Base-by-base conservation (phyloP, 2,113 vertebrate species). In the Crypturellus undulatus region DNA sequence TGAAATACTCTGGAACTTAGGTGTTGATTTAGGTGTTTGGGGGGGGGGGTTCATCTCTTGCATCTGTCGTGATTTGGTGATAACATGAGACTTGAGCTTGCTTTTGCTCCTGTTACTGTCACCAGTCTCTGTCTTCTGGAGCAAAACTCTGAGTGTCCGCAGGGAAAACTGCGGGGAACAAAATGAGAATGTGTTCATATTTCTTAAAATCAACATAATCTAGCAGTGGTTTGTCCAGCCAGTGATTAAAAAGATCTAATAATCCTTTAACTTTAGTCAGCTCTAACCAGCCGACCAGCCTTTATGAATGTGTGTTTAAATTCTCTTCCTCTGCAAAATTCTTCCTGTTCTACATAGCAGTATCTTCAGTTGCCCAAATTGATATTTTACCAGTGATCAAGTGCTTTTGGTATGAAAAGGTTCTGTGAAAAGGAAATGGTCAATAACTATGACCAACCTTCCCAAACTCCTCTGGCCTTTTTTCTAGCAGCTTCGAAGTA, bases 401-500 rank as follows among this genome's bases (percentile, higher is more conserved):
- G 83, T 92, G 71, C 76, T 93, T 96, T 93, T 95, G 79, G 81
- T 94, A 87, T 94, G 94, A 93, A 93, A 94, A 96, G 82, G 86
- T 84, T 32, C 76, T 82, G 54, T 80, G 91, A n/a, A n/a, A n/a
- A 84, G 71, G 77, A 92, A 93, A 88, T 79, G 87, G 89, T 97
- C 96, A 86, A 94, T 97, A 96, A 87, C 81, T 82, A 56, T 18
- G 83, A 65, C 52, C 91, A 93, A 95, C 94, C 96, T 97, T 97
- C 96, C 64, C 69, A 92, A 97, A 79, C 79, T 86, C 12, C 72
- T 0, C 58, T 49, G 49, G 24, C 52, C 81, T 79, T 82, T 84
- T 56, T 67, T 92, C 63, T 69, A 95, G 62, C 54, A 42, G 42
- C 84, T 93, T 75, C 24, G 78, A 77, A 80, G 92, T 91, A 82